A percentile compares a stretch with the other conserved stretches of the same genome.
These are phyloP conservation scores for Henricia sp. DNA, from an alignment of 53 echinoderm and acorn worm genomes.

Conservation along the genomic window DNA sequence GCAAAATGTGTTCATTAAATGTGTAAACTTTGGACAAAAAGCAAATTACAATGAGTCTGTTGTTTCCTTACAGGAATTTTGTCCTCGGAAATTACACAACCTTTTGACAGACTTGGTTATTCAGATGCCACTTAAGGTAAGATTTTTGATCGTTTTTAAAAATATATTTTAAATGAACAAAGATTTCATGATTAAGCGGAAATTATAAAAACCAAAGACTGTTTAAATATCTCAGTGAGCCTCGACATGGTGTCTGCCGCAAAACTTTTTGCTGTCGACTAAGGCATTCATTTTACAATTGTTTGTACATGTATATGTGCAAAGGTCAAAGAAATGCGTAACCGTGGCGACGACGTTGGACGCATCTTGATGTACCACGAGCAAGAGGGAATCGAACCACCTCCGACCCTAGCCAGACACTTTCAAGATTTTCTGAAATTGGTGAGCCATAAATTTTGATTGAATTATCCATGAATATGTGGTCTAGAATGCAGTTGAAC, in stretches of 20 bases:
- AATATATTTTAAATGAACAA: too few relatives aligned
- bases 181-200: too few relatives aligned
- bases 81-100: constrained; percentile 76
- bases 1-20: too few relatives aligned
- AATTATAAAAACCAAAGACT: too few relatives aligned
- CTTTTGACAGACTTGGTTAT: constrained; percentile 91
- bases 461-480: too few relatives aligned
- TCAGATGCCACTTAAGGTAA: constrained; percentile 97
- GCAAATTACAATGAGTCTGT: not conserved
- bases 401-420: constrained; percentile 75
- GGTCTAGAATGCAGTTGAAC: too few relatives aligned
- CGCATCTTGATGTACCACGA: constrained; percentile 86
- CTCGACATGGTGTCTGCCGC: too few relatives aligned
- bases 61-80: constrained; percentile 79
- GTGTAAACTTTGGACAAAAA: not conserved
- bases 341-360: constrained; percentile 97
- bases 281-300: too few relatives aligned
- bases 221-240: too few relatives aligned
- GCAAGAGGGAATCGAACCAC: constrained; percentile 82
- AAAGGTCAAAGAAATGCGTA: constrained; percentile 97
- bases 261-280: too few relatives aligned
- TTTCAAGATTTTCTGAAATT: constrained; percentile 97
- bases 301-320: not conserved
- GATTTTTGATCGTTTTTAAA: too few relatives aligned
- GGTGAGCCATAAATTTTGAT: constrained; percentile 75